Evolutionary conservation across 2,113 vertebrate genomes (phyloP).

Genomic region (Hippocampus barbouri): DNA sequence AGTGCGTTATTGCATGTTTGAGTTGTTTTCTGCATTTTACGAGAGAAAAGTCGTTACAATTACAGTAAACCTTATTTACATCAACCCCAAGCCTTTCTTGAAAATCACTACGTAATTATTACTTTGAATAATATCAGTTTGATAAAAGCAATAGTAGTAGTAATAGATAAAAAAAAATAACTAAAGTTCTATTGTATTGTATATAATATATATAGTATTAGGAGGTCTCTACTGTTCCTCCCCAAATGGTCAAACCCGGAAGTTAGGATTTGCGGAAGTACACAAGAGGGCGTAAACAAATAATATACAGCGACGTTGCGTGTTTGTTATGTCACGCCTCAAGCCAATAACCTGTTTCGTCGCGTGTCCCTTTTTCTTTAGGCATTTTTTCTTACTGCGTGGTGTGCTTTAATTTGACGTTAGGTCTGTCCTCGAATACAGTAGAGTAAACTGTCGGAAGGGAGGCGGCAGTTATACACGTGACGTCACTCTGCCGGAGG

Average conservation of each 20-base stretch:
- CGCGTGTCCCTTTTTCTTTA: background rate
- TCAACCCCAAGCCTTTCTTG: background rate
- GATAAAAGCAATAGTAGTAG: background rate
- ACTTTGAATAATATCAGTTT: background rate
- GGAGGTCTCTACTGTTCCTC: background rate
- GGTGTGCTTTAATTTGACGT: background rate
- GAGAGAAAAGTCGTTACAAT: no score
- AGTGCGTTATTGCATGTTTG: no score
- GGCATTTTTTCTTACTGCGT: background rate
- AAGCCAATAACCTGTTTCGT: background rate
- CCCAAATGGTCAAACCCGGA: slow-evolving; percentile 15
- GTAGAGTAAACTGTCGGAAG: slow-evolving; percentile 21
- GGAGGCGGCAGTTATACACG: slow-evolving; percentile 41
- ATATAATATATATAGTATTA: no score
- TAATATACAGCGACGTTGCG: background rate
- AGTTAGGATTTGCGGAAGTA: slow-evolving; percentile 23
- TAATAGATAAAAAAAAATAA: background rate
- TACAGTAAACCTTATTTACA: background rate
- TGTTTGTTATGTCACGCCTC: background rate
- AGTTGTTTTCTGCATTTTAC: no score
- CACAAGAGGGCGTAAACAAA: slow-evolving; percentile 1
- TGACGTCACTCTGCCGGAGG: slow-evolving; percentile 38
- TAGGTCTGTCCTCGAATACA: slow-evolving; percentile 26
- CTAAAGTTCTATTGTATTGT: background rate
- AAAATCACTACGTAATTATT: background rate